phyloP scores from a whole-genome alignment of 2,797 vertebrate genomes.

The Streptopelia turtur region DNA sequence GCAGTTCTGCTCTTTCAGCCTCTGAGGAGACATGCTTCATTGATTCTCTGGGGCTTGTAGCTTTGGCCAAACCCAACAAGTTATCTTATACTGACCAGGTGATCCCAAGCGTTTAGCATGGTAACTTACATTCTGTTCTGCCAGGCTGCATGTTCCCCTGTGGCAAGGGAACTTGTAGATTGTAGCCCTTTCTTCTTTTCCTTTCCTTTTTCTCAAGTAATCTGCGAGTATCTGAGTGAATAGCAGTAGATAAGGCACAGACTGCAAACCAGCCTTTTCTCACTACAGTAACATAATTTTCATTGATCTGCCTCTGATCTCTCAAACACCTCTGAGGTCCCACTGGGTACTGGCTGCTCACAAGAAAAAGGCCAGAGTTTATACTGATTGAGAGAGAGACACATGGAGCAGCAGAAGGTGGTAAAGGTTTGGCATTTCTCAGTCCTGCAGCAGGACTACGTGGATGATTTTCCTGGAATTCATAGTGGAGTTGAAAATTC shows the following conservation, averaged over 20 bases:
- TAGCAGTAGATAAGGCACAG: background rate
- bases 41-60: background rate
- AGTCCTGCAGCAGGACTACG: constrained; percentile 1
- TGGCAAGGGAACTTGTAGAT: background rate
- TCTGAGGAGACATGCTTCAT: background rate
- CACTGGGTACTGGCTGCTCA: constrained; percentile 25
- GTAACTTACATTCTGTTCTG: background rate
- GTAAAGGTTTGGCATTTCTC: constrained; percentile 46
- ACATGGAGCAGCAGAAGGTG: background rate
- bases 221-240: background rate
- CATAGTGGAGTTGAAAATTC: background rate
- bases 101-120: rapidly evolving
- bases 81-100: background rate
- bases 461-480: background rate
- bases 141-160: background rate
- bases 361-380: constrained; percentile 30
- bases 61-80: background rate
- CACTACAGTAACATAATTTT: constrained; percentile 50
- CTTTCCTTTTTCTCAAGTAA: background rate
- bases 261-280: constrained; percentile 29
- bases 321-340: constrained; percentile 9
- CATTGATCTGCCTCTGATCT: constrained; percentile 54
- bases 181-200: background rate
- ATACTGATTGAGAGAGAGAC: constrained; percentile 1
- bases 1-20: background rate